These are phyloP conservation scores for Ivindomyrus marchei DNA, from an alignment of 2,113 vertebrate genomes.

Conservation along the genomic window DNA sequence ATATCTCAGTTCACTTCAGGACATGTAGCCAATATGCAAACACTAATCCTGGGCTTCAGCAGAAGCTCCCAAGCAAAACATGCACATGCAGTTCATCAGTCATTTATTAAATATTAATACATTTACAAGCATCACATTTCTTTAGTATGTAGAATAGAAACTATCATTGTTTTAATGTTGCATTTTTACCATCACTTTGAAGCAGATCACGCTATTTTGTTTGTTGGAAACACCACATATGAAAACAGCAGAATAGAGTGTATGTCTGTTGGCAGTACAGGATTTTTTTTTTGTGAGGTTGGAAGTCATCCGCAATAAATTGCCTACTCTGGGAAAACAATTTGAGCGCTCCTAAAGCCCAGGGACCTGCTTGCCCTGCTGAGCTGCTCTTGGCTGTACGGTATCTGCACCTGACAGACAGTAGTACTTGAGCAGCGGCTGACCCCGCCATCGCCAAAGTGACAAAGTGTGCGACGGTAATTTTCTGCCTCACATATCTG, in stretches of 20 bases:
- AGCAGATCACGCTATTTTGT: not conserved
- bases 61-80: not conserved
- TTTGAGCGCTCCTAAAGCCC: not conserved
- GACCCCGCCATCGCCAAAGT: not conserved
- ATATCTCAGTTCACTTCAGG: not conserved
- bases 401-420: constrained; percentile 19
- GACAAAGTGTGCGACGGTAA: constrained; percentile 24
- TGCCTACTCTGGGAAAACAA: not conserved
- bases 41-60: not conserved
- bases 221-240: not conserved
- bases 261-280: not conserved
- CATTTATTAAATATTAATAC: not conserved
- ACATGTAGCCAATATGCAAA: not conserved
- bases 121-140: not conserved
- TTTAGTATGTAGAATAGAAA: not conserved
- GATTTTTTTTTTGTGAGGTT: not conserved
- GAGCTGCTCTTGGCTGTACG: not conserved
- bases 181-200: not conserved
- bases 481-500: constrained; percentile 30
- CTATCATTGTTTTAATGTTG: not conserved
- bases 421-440: constrained; percentile 18
- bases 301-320: constrained; percentile 9
- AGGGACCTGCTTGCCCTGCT: not conserved
- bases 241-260: not conserved
- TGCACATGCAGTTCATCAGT: not conserved